These are phyloP conservation scores for Nasonia giraulti DNA, from an alignment of 1,140 invertebrate species.

Conservation along the genomic window DNA sequence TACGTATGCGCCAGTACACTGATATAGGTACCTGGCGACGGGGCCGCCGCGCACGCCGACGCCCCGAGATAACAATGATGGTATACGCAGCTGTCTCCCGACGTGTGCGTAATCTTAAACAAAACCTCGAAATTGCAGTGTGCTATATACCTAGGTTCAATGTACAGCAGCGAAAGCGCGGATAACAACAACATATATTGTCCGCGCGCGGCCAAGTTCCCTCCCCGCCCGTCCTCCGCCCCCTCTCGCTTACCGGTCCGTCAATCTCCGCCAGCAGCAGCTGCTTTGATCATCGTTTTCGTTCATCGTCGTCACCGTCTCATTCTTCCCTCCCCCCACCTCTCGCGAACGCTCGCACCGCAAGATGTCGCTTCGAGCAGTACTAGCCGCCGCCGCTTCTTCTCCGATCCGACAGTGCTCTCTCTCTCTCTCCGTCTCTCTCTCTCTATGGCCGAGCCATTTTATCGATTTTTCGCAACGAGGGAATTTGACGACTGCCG, in stretches of 20 bases:
- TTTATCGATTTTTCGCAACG: slow-evolving; percentile 28
- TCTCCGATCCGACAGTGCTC: background rate
- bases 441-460: background rate
- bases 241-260: background rate
- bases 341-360: background rate
- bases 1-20: background rate
- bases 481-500: background rate
- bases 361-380: background rate
- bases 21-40: background rate
- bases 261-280: background rate
- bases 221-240: too few species aligned
- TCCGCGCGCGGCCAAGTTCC: background rate
- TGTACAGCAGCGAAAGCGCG: background rate
- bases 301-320: background rate
- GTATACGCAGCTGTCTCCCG: background rate
- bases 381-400: background rate
- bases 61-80: background rate
- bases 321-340: background rate
- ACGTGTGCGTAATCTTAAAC: background rate
- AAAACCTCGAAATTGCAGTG: background rate
- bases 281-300: background rate
- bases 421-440: background rate
- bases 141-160: background rate
- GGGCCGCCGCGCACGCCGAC: background rate
- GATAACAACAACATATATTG: background rate